Percentiles rank a stretch among this genome's conserved stretches.
phyloP scores from a whole-genome alignment of 1,140 invertebrate species.

The Lepidurus packardi region DNA sequence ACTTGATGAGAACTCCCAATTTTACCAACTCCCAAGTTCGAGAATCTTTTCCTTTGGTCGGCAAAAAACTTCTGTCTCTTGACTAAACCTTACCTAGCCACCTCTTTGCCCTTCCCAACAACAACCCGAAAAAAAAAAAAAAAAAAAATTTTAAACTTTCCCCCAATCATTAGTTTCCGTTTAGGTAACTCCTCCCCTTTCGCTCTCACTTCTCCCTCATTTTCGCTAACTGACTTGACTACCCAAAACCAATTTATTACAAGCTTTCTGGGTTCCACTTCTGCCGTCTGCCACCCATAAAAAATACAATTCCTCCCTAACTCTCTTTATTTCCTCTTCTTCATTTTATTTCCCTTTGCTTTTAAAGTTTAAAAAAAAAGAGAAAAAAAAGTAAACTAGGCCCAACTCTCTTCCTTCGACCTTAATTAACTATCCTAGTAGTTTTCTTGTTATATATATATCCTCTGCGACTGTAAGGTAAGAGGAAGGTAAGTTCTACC shows the following conservation, averaged over 20 bases:
- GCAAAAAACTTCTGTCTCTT: not conserved
- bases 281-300: not conserved
- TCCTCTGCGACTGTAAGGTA: too few species aligned
- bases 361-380: too few species aligned
- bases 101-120: not conserved
- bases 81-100: not conserved
- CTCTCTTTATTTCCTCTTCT: not conserved
- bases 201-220: not conserved
- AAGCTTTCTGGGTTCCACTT: not conserved
- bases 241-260: not conserved
- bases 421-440: not conserved
- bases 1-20: slow-evolving; percentile 10
- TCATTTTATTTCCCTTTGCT: not conserved
- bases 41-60: not conserved
- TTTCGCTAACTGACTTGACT: slow-evolving; percentile 11
- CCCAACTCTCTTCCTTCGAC: not conserved
- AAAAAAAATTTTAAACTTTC: too few species aligned
- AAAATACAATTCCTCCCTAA: not conserved
- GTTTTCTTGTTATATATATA: too few species aligned
- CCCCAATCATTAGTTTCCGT: not conserved
- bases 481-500: not conserved
- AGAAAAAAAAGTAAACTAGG: not conserved
- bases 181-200: slow-evolving; percentile 8
- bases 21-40: not conserved
- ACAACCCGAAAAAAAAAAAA: not conserved